Conservation (phyloP, 2,113 vertebrate species). For the Grammatotria lemairii region DNA sequence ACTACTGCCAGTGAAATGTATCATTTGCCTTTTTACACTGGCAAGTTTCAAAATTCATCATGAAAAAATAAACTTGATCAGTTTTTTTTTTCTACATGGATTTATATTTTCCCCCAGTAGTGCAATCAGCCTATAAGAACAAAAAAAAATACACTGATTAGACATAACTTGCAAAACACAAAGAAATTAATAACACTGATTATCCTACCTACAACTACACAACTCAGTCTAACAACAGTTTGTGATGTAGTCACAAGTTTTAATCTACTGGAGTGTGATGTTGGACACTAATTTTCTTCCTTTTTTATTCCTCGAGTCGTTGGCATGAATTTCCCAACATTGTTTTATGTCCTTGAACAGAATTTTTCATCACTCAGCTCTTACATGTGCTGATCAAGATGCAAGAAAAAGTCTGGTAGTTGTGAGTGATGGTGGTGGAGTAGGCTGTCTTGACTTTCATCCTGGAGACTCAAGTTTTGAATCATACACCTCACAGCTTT, state of each 20-base stretch:
- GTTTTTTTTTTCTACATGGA: neutral
- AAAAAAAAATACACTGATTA: neutral
- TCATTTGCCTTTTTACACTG: neutral
- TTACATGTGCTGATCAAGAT: neutral
- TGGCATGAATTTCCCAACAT: neutral
- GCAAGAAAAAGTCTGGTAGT: neutral
- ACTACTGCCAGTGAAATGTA: neutral
- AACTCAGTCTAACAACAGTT: neutral
- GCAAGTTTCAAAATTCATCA: neutral
- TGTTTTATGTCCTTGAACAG: neutral
- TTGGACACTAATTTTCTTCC: neutral
- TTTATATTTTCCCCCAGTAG: neutral
- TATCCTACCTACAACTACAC: neutral
- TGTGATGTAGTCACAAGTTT: neutral
- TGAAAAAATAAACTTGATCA: neutral
- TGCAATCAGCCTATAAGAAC: neutral
- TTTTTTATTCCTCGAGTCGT: neutral
- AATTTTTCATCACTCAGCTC: neutral
- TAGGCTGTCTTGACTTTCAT: neutral
- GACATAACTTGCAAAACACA: neutral
- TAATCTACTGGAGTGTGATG: neutral
- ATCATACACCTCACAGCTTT: neutral
- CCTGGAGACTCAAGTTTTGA: neutral
- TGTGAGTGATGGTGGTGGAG: neutral
- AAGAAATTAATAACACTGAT: neutral